Evolutionary conservation across 2,113 vertebrate genomes (phyloP).

Genomic region (Stictonetta naevosa): DNA sequence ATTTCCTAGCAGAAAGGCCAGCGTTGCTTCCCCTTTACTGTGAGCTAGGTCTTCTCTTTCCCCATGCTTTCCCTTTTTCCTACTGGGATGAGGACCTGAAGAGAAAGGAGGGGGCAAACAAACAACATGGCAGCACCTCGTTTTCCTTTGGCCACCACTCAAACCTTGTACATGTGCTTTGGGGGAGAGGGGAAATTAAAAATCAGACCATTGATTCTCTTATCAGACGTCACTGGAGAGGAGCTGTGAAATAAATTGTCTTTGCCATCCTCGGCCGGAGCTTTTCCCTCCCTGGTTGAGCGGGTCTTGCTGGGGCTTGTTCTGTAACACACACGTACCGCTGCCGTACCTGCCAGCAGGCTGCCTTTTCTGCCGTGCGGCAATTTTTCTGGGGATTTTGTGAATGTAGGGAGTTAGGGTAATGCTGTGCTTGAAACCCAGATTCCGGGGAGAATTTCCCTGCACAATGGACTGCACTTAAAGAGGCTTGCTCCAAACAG

Average conservation of each 20-base stretch:
- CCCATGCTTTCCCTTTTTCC: background rate
- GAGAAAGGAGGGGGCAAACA: background rate
- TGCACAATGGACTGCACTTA: slow-evolving; percentile 8
- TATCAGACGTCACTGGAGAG: accelerated
- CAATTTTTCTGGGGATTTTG: background rate
- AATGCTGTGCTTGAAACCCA: background rate
- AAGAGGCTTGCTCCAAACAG: background rate
- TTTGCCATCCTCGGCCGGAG: background rate
- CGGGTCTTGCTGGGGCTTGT: background rate
- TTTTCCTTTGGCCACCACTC: background rate
- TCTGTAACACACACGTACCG: background rate
- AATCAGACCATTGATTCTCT: background rate
- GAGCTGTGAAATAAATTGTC: background rate
- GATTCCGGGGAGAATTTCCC: slow-evolving; percentile 22
- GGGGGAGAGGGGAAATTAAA: background rate
- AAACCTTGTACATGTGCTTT: background rate
- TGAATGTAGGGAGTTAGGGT: background rate
- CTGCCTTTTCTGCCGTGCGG: background rate
- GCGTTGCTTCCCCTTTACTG: background rate
- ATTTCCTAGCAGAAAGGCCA: background rate
- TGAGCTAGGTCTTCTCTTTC: background rate
- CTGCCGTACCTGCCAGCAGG: background rate
- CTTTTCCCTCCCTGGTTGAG: background rate
- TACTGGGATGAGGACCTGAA: background rate
- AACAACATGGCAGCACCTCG: background rate